A percentile compares a stretch with the other conserved stretches of the same genome.
These are phyloP conservation scores for Drosophila funebris DNA, from an alignment of 1,140 invertebrate species.

Conservation along the genomic window DNA sequence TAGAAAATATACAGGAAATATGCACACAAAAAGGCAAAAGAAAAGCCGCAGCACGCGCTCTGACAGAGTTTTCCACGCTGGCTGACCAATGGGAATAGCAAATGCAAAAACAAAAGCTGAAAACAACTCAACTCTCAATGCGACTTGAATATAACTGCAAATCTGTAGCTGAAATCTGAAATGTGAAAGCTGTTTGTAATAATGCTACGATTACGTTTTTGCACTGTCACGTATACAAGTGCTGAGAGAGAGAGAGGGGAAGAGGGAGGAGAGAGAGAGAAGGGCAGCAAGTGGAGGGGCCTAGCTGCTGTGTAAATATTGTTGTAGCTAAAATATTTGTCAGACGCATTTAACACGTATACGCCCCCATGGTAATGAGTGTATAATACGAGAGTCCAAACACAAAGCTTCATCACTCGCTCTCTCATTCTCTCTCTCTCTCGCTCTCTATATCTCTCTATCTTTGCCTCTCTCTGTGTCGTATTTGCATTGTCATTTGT, in stretches of 20 bases:
- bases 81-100: slow-evolving; percentile 74
- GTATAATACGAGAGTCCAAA: slow-evolving; percentile 66
- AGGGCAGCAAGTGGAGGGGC: background rate
- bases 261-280: background rate
- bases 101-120: slow-evolving; percentile 66
- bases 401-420: slow-evolving; percentile 2
- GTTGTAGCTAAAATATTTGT: slow-evolving; percentile 69
- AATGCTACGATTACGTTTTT: slow-evolving; percentile 66
- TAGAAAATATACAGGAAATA: slow-evolving; percentile 23
- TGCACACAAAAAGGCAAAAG: slow-evolving; percentile 23
- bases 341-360: slow-evolving; percentile 75
- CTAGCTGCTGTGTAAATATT: slow-evolving; percentile 57
- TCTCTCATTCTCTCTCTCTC: background rate
- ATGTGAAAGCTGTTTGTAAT: slow-evolving; percentile 50
- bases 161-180: slow-evolving; percentile 45
- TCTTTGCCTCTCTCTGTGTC: slow-evolving; percentile 27
- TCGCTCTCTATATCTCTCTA: background rate
- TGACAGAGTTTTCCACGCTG: slow-evolving; percentile 2
- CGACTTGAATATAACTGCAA: slow-evolving; percentile 22
- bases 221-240: slow-evolving; percentile 56
- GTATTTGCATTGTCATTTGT: slow-evolving; percentile 79
- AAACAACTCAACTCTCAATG: slow-evolving; percentile 42
- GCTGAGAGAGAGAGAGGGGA: slow-evolving; percentile 8
- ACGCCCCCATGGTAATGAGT: slow-evolving; percentile 78
- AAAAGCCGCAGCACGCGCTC: slow-evolving; percentile 7